Conservation (phyloP, 2,888 invertebrate genomes). For the Cantharis lateralis region DNA sequence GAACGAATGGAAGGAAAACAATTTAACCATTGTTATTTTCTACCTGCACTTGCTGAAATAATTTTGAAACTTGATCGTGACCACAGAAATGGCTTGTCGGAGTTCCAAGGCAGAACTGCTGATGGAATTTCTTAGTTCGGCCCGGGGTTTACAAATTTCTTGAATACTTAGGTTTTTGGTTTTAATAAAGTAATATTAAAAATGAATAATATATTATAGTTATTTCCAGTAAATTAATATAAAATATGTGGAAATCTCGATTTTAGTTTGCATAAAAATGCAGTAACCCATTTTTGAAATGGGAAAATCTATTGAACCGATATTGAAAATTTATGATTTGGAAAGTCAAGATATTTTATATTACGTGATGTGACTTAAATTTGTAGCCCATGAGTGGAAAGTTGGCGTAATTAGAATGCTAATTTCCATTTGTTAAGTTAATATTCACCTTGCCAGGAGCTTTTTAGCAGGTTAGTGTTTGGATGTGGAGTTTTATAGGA, state of each 20-base stretch:
- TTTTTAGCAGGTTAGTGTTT: not conserved
- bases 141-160: not conserved
- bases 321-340: not conserved
- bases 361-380: not conserved
- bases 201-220: not conserved
- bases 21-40: not conserved
- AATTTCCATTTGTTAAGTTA: not conserved
- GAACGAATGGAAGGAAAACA: not conserved
- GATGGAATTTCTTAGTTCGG: not conserved
- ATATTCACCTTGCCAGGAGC: not conserved
- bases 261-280: not conserved
- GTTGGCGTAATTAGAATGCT: not conserved
- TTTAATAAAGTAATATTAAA: too few relatives aligned
- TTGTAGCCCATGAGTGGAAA: not conserved
- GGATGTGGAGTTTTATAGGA: constrained; percentile 4
- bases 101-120: not conserved
- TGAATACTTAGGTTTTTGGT: not conserved
- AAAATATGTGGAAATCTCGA: not conserved
- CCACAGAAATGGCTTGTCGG: not conserved
- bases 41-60: not conserved
- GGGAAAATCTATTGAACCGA: not conserved
- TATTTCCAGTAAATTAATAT: not conserved
- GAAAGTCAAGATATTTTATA: too few relatives aligned
- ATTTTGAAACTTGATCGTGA: not conserved
- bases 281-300: not conserved